These are phyloP conservation scores for Calyptomena viridis DNA, from an alignment of 2,113 vertebrate species.

Conservation along the genomic window DNA sequence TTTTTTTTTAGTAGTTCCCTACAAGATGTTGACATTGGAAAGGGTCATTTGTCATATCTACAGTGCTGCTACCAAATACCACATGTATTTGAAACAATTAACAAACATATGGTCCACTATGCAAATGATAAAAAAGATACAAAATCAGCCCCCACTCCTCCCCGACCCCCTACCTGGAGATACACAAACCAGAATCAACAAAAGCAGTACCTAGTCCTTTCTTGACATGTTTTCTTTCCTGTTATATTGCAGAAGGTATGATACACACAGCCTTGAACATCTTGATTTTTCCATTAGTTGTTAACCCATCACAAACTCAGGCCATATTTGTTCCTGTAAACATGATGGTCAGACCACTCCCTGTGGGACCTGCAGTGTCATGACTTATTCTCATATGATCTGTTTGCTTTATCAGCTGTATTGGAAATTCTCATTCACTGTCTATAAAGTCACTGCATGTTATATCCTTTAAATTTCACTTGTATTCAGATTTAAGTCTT, in stretches of 20 bases:
- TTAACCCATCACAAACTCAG: not conserved
- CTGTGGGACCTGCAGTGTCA: not conserved
- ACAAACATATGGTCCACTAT: not conserved
- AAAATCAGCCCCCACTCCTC: not conserved
- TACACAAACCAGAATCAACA: not conserved
- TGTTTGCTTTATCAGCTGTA: not conserved
- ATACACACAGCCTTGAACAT: not conserved
- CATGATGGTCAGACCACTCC: not conserved
- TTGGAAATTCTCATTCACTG: not conserved
- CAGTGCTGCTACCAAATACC: not conserved
- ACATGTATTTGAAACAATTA: not conserved
- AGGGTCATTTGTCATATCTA: not conserved
- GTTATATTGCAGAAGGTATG: not conserved
- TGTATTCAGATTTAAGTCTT: not conserved
- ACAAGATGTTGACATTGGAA: not conserved
- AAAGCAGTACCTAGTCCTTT: not conserved
- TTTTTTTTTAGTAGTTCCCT: not conserved
- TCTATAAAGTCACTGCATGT: not conserved
- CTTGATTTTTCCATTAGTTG: not conserved
- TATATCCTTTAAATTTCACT: not conserved
- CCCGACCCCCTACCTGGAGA: not conserved
- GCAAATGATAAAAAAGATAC: not conserved
- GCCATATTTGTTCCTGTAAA: not conserved
- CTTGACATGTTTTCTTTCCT: not conserved
- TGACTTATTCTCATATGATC: not conserved